Conservation (phyloP, 2,888 invertebrate species). For the Tetheella fluctuosa region DNA sequence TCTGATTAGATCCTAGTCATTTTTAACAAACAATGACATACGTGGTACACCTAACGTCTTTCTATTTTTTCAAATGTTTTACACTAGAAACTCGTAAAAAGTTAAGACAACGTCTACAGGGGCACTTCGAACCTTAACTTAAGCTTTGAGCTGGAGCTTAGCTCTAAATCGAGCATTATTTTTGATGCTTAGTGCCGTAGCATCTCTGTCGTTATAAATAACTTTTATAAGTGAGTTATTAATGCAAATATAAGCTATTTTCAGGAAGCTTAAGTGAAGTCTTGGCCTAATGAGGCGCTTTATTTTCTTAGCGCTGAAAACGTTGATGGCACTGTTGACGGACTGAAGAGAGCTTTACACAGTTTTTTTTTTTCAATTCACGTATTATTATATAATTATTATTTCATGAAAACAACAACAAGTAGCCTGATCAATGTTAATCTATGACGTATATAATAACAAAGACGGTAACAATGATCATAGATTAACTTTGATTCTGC, state of each 20-base stretch:
- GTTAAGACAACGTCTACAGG: slow-evolving; percentile 42
- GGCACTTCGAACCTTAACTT: slow-evolving; percentile 41
- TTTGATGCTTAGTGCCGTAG: not conserved
- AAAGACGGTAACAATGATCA: no score
- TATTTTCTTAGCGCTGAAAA: not conserved
- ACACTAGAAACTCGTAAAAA: slow-evolving; percentile 49
- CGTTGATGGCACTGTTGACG: not conserved
- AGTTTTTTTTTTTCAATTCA: no score
- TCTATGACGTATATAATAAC: no score
- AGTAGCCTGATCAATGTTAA: no score
- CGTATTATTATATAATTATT: no score
- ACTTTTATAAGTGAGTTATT: not conserved
- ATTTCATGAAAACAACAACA: no score
- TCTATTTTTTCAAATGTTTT: slow-evolving; percentile 39
- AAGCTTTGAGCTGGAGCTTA: slow-evolving; percentile 26
- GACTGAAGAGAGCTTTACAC: not conserved
- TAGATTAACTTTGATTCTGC: no score
- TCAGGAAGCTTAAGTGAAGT: not conserved
- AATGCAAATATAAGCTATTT: not conserved
- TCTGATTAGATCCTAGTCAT: no score
- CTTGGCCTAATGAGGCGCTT: not conserved
- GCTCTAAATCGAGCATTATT: not conserved
- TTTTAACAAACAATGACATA: no score
- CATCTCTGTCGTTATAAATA: not conserved
- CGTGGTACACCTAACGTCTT: not conserved